Base-by-base conservation (phyloP, 2,113 vertebrate genomes). In the Lasiurus cinereus region DNA sequence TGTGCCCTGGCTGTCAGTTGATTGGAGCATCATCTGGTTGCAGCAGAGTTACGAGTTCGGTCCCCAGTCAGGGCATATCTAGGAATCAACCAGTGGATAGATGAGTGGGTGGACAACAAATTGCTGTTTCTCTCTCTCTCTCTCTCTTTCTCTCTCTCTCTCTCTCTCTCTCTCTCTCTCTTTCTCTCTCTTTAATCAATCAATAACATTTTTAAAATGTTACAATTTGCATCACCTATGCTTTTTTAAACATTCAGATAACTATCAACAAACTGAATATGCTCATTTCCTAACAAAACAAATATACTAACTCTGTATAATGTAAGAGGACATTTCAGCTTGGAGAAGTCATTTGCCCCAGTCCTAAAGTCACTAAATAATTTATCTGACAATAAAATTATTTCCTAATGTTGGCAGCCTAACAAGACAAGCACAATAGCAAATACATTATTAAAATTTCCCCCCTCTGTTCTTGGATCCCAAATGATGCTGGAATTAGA, bases 201-300 rank as follows among this genome's bases (percentile, higher is more conserved):
- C 29, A 67, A 67, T 66, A 66, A n/a, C 13, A 16, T 16, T n/a
- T 66, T 67, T n/a, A 16, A 70, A 92, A 50, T 80, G n/a, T 18
- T 46, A 70, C 10, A 82, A 5, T 27, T 84, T 80, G 62, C 24
- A 33, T 85, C 78, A 82, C 6, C 2, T 29, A 82, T 83, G n/a
- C 29, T 69, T 94, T 82, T 80, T 50, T 78, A 72, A 66, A 84
- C 33, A 83, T 88, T 84, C 66, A 77, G 76, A 56, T 83, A 83
- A 83, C 52, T 52, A 52, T 70, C 69, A 46, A 76, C 16, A 70
- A 66, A 69, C 73, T 67, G 31, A 86, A 46, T n/a, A 59, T 29
- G 72, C 33, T 6, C 27, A 59, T 48, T 56, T 91, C n/a, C 12
- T 64, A 33, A 69, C 8, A 84, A 83, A 88, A 64, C 31, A 64